These are phyloP conservation scores for Drosophila mimetica DNA, from an alignment of 2,888 invertebrate genomes.

Conservation along the genomic window DNA sequence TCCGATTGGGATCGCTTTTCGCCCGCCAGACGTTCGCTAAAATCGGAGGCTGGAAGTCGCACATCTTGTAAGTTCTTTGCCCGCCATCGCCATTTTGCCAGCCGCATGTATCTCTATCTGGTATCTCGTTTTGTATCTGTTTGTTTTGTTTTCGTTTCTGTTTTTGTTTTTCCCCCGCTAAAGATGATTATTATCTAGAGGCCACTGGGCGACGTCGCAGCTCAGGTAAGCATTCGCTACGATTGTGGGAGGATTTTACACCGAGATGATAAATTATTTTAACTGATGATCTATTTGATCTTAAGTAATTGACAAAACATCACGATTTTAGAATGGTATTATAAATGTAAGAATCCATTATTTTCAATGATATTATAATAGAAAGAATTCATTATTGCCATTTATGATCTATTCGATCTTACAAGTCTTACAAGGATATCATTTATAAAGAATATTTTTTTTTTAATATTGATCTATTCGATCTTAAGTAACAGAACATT, in stretches of 20 bases:
- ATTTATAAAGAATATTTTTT: too few species aligned
- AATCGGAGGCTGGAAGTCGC: conserved; percentile 70
- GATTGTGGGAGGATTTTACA: conserved; percentile 20
- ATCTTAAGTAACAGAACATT: too few species aligned
- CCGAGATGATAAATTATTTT: neutral
- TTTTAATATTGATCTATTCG: too few species aligned
- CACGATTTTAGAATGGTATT: too few species aligned
- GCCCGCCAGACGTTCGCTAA: conserved; percentile 73
- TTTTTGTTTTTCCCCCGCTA: conserved; percentile 49
- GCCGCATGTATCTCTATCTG: conserved; percentile 43
- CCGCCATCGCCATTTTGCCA: conserved; percentile 28
- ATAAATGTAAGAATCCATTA: too few species aligned
- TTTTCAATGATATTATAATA: too few species aligned
- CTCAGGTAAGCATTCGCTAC: conserved; percentile 80
- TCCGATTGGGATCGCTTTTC: conserved; percentile 80
- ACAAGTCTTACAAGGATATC: too few species aligned
- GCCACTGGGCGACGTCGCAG: conserved; percentile 84
- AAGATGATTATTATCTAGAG: conserved; percentile 83
- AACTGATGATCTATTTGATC: neutral
- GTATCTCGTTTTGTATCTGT: conserved; percentile 46
- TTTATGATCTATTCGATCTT: too few species aligned
- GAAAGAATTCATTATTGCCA: too few species aligned
- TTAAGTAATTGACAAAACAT: neutral
- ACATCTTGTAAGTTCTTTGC: conserved; percentile 77
- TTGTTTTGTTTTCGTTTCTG: conserved; percentile 48